Base-by-base conservation (phyloP, 2,797 vertebrate species). In the Pampus argenteus region DNA sequence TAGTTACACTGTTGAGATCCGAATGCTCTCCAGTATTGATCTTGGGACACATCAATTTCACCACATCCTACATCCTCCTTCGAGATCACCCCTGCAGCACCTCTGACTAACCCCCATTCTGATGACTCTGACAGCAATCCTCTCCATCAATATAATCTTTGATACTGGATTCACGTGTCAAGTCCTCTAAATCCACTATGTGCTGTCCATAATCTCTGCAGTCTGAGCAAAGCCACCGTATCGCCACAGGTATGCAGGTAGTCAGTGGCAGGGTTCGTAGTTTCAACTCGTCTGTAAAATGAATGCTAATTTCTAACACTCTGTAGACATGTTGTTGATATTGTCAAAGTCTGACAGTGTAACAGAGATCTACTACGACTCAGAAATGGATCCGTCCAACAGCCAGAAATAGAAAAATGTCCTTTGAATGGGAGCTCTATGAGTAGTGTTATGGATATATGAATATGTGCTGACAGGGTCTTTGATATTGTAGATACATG, bases 41-140 rank as follows among this genome's bases (percentile, higher is more conserved):
- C 85, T 71, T 0, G 20, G 82, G 65, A 82, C 84, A 76, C 89
- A 86, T 94, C 89, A 83, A 89, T 92, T 87, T 62, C 66, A 86
- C 88, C 88, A 92, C 91, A 89, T 94, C 92, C 91, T 93, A 86
- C 80, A 86, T 91, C 81, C 86, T 88, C 84, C 69, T 78, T 77
- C 56, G 79, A 89, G 82, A 81, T 81, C 65, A 63, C 55, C 71
- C 73, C 65, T 73, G 69, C 48, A 62, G 62, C 63, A 63, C 79
- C 71, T 74, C 71, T 63, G 49, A 61, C 63, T 42, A 54, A 54
- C 65, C 79, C 63, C 36, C 50, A 17, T 69, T 59, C 61, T 79
- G 69, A 68, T 51, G 57, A 76, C 74, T 68, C 51, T 59, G 82
- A 54, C 76, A 60, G 61, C 51, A 3, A 49, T 59, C 48, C 28